phyloP scores from a whole-genome alignment of 2,888 invertebrate genomes.

The Stomorhina lunata region DNA sequence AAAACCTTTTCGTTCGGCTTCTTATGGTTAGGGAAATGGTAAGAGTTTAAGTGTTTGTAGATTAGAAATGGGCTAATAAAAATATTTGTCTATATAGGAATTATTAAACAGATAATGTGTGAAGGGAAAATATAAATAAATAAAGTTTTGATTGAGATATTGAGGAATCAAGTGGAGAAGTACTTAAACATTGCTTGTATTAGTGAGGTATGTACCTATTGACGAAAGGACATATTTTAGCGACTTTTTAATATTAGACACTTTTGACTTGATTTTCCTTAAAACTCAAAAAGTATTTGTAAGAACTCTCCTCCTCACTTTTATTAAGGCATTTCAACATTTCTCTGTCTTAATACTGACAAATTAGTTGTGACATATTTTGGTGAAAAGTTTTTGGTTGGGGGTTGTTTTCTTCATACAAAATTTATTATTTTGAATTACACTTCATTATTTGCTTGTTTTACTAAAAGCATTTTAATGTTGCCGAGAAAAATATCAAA shows the following conservation, averaged over 20 bases:
- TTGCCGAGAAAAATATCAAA: not conserved
- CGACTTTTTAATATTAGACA: too few species aligned
- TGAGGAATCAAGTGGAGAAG: too few species aligned
- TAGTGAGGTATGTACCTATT: too few species aligned
- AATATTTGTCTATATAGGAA: slow-evolving; percentile 9
- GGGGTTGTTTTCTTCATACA: slow-evolving; percentile 21
- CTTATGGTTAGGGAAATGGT: slow-evolving; percentile 3
- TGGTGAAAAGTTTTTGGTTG: not conserved
- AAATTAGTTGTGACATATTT: not conserved
- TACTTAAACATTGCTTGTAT: too few species aligned
- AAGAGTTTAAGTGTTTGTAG: not conserved
- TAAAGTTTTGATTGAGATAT: too few species aligned
- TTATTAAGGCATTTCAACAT: too few species aligned
- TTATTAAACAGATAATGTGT: not conserved
- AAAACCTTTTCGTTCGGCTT: slow-evolving; percentile 37
- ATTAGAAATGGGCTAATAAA: not conserved
- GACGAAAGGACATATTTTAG: too few species aligned
- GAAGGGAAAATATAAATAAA: too few species aligned
- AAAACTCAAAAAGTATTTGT: too few species aligned
- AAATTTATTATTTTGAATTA: slow-evolving; percentile 35
- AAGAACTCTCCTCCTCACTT: too few species aligned
- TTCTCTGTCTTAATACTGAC: too few species aligned
- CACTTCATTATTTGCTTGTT: slow-evolving; percentile 18
- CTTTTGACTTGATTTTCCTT: too few species aligned
- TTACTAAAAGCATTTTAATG: slow-evolving; percentile 43